These are phyloP conservation scores for Rousettus leschenaultii DNA, from an alignment of 2,113 vertebrate genomes.

Conservation along the genomic window DNA sequence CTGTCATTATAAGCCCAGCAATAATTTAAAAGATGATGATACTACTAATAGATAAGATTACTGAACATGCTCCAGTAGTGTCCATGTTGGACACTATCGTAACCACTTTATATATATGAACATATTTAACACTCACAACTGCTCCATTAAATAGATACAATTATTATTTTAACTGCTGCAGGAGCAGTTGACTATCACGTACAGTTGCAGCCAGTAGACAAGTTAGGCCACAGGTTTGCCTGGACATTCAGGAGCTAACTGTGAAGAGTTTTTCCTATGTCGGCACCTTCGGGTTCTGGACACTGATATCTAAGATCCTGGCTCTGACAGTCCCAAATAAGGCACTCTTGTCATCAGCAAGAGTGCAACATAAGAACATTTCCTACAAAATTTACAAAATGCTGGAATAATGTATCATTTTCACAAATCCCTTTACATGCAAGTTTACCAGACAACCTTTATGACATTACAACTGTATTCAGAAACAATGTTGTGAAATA, in stretches of 20 bases:
- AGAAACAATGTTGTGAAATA: neutral
- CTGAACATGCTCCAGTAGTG: neutral
- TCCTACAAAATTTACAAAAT: neutral
- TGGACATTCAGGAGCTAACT: neutral
- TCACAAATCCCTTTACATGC: neutral
- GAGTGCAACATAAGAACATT: neutral
- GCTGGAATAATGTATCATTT: slow-evolving; percentile 14
- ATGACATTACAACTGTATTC: slow-evolving; percentile 9
- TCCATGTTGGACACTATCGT: neutral
- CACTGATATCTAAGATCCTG: neutral
- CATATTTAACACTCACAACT: neutral
- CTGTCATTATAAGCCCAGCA: neutral
- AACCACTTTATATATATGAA: neutral
- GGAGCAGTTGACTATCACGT: neutral
- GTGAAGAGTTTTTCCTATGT: neutral
- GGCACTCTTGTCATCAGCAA: neutral
- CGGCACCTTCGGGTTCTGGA: neutral
- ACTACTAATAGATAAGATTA: neutral
- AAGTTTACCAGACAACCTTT: neutral
- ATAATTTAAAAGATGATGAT: neutral
- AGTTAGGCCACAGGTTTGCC: neutral
- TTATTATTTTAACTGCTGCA: neutral
- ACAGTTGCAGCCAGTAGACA: neutral
- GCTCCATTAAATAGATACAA: neutral
- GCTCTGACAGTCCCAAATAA: neutral